These are phyloP conservation scores for Eretmochelys imbricata DNA, from an alignment of 2,113 vertebrate genomes.

Conservation along the genomic window DNA sequence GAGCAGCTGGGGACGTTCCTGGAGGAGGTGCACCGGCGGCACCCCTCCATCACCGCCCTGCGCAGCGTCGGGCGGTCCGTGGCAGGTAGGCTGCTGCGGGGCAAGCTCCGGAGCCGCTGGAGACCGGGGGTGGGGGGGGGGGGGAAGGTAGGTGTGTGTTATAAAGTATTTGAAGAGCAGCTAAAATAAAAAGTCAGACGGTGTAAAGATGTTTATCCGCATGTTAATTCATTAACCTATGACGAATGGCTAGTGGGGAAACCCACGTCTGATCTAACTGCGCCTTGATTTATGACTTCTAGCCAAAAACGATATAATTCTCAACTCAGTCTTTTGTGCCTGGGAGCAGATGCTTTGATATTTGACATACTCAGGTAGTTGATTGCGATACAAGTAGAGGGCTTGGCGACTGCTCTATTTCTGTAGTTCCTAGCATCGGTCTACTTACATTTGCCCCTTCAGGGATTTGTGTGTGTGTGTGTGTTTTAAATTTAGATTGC, in stretches of 20 bases:
- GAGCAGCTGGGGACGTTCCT: slow-evolving; percentile 80
- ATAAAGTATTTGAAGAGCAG: too few species aligned
- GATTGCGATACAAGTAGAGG: neutral
- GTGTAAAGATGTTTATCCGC: too few species aligned
- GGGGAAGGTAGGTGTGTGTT: too few species aligned
- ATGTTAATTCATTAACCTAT: too few species aligned
- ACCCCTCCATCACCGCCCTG: slow-evolving; percentile 80
- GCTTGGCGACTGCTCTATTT: neutral
- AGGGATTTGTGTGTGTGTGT: neutral
- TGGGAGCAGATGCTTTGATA: neutral
- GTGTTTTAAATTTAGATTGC: neutral
- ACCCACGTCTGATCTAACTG: neutral
- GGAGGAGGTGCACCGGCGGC: slow-evolving; percentile 65
- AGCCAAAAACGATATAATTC: neutral
- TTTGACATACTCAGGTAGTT: neutral
- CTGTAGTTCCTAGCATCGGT: neutral
- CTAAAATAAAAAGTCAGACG: too few species aligned
- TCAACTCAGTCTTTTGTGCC: neutral
- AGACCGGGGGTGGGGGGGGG: too few species aligned
- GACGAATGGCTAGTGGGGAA: neutral
- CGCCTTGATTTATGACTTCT: neutral
- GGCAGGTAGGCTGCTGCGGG: slow-evolving; percentile 75
- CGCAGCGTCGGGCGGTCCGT: slow-evolving; percentile 87
- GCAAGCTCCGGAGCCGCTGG: neutral
- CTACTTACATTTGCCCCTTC: neutral